These are phyloP conservation scores for Sclerodermus sp. DNA, from an alignment of 2,888 invertebrate species.

Conservation along the genomic window DNA sequence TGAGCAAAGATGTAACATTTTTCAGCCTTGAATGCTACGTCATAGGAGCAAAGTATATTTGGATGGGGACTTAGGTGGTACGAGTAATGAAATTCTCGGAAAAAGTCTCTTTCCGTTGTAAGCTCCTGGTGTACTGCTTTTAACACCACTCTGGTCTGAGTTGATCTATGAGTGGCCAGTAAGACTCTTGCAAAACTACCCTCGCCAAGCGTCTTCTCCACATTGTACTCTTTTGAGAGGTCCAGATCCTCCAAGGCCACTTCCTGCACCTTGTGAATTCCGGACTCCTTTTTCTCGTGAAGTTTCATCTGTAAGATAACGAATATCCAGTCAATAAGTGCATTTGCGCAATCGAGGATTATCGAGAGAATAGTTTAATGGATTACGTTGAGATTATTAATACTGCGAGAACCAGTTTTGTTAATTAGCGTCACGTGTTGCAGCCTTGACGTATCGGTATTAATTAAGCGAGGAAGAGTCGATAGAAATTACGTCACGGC, in stretches of 20 bases:
- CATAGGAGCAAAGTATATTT: constrained; percentile 74
- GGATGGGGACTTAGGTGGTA: constrained; percentile 79
- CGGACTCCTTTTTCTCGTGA: constrained; percentile 54
- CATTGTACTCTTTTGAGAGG: constrained; percentile 65
- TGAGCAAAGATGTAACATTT: constrained; percentile 68
- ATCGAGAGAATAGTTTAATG: neutral
- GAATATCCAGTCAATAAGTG: neutral
- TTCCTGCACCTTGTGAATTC: constrained; percentile 62
- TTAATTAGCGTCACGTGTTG: no score
- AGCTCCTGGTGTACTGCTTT: constrained; percentile 68
- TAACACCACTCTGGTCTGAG: constrained; percentile 69
- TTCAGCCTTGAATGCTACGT: constrained; percentile 69
- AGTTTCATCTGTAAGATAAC: constrained; percentile 50
- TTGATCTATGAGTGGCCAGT: constrained; percentile 63
- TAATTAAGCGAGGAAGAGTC: no score
- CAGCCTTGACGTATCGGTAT: no score
- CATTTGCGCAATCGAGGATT: neutral
- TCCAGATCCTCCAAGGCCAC: constrained; percentile 61
- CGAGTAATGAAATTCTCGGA: constrained; percentile 76
- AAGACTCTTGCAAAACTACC: constrained; percentile 73
- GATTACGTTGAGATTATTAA: no score
- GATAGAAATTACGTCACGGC: no score
- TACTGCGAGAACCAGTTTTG: no score
- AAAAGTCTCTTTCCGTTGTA: constrained; percentile 67
- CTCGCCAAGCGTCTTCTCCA: constrained; percentile 67